Conservation (phyloP, 2,888 invertebrate species). For the Biston stratarius region DNA sequence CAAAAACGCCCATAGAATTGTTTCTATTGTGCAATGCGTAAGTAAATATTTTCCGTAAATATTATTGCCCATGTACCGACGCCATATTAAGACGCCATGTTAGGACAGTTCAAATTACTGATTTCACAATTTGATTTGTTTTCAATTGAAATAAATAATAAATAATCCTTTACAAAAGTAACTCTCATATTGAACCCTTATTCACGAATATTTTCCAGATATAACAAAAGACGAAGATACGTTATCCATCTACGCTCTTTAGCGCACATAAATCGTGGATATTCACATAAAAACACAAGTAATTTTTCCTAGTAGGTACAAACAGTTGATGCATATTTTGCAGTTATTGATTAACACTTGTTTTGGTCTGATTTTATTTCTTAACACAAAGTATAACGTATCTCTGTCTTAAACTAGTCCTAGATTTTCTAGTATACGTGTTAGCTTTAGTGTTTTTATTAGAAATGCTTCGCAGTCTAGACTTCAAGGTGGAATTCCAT, state of each 20-base stretch:
- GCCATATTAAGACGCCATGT: slow-evolving; percentile 1
- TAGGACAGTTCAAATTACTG: slow-evolving; percentile 16
- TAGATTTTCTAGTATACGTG: slow-evolving; percentile 10
- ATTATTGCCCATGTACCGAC: too few species aligned
- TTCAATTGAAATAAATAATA: slow-evolving; percentile 20
- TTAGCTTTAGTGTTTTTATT: slow-evolving; percentile 37
- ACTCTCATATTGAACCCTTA: slow-evolving; percentile 27
- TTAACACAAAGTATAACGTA: neutral
- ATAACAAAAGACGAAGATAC: slow-evolving; percentile 7
- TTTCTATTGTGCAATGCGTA: neutral
- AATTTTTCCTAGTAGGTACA: too few species aligned
- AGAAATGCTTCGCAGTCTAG: slow-evolving; percentile 48
- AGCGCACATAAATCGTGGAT: neutral
- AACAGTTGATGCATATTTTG: too few species aligned
- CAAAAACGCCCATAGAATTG: too few species aligned
- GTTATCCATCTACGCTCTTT: neutral
- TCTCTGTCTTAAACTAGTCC: neutral
- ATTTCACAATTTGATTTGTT: slow-evolving; percentile 24
- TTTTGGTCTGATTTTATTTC: neutral
- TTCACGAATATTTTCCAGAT: slow-evolving; percentile 16
- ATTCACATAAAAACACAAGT: neutral
- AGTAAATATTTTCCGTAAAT: too few species aligned
- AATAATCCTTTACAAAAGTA: slow-evolving; percentile 19
- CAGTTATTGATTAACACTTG: too few species aligned
- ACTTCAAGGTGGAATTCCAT: slow-evolving; percentile 53